Evolutionary conservation across 2,888 invertebrate genomes (phyloP), one percentile per base, ranked within the genome.

Genomic region (Melanostoma scalare): DNA sequence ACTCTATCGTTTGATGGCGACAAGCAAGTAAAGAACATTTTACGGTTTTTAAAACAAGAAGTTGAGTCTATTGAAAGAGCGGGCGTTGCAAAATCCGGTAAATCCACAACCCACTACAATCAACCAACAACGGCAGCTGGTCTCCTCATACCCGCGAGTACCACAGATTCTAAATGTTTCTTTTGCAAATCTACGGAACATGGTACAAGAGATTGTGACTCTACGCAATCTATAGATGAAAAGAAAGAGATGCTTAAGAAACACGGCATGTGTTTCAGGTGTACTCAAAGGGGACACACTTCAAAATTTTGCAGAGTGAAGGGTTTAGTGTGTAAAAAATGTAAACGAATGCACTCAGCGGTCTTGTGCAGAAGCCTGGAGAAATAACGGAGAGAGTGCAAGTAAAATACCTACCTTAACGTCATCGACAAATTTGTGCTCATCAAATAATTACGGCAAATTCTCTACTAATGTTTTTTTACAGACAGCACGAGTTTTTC

Each of bases 121-220:
- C 36, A 48, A 36, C 36, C 35, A 36, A 46, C 61, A 31, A 52
- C 50, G 20, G 48, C 63, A 50, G 63, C 50, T 2, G 63, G 53
- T 6, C 20, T 67, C 8, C 53, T 48, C 33, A 40, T 52, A 30
- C 44, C 61, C 10, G 5, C 61, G 35, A 20, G 9, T 0, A 20
- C 61, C 8, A n/a, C 2, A 0, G 9, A 8, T 20, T 4, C 30
- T 36, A 30, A 10, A 4, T 63, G 50, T 38, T 63, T 63, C 10
- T 50, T 63, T 20, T 63, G 63, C 8, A 50, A 63, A 30, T 63
- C 63, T 50, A 30, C 20, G 8, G 50, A 63, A 38, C 63, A 63
- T 50, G n/a, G 4, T 5, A 48, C 61, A 20, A 63, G 20, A 63
- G 61, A 48, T 2, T 63, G 48, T 48, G n/a, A 30, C 2, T 36